phyloP scores from a whole-genome alignment of 1,140 invertebrate species.

The Lordiphosa mommai region DNA sequence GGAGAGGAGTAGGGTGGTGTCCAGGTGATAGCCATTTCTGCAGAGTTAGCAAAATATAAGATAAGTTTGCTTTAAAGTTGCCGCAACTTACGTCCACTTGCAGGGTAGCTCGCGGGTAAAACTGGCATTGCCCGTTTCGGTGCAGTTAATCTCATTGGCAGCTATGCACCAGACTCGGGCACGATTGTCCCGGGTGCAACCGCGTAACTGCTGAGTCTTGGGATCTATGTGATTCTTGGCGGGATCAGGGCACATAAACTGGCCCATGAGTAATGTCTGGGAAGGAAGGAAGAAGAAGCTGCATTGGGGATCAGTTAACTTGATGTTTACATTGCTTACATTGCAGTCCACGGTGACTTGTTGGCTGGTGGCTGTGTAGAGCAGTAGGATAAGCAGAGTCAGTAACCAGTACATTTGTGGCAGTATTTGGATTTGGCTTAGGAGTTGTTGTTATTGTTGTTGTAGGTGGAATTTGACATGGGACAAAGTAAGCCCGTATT shows the following conservation, averaged over 20 bases:
- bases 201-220: conserved; percentile 92
- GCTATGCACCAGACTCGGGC: conserved; percentile 87
- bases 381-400: conserved; percentile 26
- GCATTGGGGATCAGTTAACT: too few species aligned
- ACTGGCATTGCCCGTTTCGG: conserved; percentile 87
- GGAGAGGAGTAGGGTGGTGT: conserved; percentile 94
- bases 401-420: conserved; percentile 41
- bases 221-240: conserved; percentile 89
- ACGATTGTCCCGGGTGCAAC: conserved; percentile 87
- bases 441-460: conserved; percentile 16
- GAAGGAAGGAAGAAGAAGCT: too few species aligned
- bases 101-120: conserved; percentile 92
- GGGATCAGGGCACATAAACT: conserved; percentile 92
- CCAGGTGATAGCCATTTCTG: conserved; percentile 96
- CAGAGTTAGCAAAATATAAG: conserved; percentile 51
- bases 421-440: conserved; percentile 11
- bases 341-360: conserved; percentile 82
- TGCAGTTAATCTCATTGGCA: conserved; percentile 90
- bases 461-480: conserved; percentile 18
- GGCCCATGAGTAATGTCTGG: conserved; percentile 85
- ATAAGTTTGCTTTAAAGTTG: background rate
- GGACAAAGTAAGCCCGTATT: too few species aligned
- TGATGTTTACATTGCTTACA: conserved; percentile 79
- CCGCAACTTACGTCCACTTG: conserved; percentile 93
- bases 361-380: conserved; percentile 22